Base-by-base conservation (phyloP, 2,888 invertebrate species). In the Linnaemya tessellans region DNA sequence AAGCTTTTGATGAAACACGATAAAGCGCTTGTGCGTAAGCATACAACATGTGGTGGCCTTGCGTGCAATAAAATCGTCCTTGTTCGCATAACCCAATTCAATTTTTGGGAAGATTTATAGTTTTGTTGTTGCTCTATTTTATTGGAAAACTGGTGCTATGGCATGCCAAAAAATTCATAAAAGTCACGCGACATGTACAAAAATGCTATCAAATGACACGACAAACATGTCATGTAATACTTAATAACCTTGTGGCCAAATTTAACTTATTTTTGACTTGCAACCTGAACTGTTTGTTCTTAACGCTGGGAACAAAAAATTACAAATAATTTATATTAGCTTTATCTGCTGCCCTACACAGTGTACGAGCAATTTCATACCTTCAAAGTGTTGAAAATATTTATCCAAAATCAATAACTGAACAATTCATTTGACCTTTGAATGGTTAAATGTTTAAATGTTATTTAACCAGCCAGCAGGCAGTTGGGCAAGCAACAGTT, bases 341-440 rank as follows among this genome's bases (percentile, higher is more conserved):
- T 30, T 51, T 2, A 11, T 20, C 51, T 30, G 4, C 51, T 22
- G 4, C 20, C 51, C 10, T 3, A 0, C 3, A 51, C 20, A 51
- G 20, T 10, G 10, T 10, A 51, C 10, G n/a, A n/a, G n/a, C n/a
- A n/a, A n/a, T 56, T 56, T 20, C 15, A 13, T 1, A 2, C 15
- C 22, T 25, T 56, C 13, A 25, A 25, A 56, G 15, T 56, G 25
- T 56, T 25, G 25, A 25, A 56, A 56, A 56, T 35, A 58, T 58
- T 35, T n/a, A 35, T 35, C 2, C 0, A 58, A 35, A 18, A 56
- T 15, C 56, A 25, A 56, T 56, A 56, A 56, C 18, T n/a, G 13
- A 22, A 30, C 30, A 35, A 18, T 18, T 60, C 11, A 64, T 18
- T 62, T 41, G 43, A 60, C 60, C 43, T 73, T 46, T 46, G 43